These are phyloP conservation scores for Gallinago paraguaiae DNA, from an alignment of 2,113 vertebrate genomes.

Conservation along the genomic window DNA sequence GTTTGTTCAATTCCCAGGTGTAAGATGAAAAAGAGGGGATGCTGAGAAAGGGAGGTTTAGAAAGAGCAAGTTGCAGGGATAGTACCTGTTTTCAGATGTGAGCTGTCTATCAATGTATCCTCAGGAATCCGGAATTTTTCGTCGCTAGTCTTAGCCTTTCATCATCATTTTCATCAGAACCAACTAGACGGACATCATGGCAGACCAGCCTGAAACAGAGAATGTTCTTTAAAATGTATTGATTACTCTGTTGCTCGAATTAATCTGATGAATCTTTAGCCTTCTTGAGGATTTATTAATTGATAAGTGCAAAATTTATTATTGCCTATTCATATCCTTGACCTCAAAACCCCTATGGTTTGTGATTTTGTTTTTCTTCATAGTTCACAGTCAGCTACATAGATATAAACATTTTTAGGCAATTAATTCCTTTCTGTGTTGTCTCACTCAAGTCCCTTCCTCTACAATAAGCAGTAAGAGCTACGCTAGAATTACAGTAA, in stretches of 20 bases:
- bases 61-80: not conserved
- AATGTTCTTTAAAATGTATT: not conserved
- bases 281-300: not conserved
- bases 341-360: not conserved
- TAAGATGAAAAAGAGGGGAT: not conserved
- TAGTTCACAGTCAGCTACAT: not conserved
- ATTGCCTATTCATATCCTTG: not conserved
- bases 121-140: not conserved
- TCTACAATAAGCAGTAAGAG: not conserved
- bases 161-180: not conserved
- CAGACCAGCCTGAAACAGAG: not conserved
- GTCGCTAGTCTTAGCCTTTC: not conserved
- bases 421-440: not conserved
- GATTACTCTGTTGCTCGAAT: not conserved
- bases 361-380: not conserved
- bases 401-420: not conserved
- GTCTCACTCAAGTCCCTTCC: not conserved
- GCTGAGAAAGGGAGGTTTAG: not conserved
- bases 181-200: not conserved
- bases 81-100: not conserved
- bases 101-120: not conserved
- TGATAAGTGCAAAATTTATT: not conserved
- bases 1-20: constrained; percentile 43
- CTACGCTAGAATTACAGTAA: not conserved
- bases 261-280: not conserved